Base-by-base conservation (phyloP, 2,888 invertebrate genomes). In the Zelleria hepariella region DNA sequence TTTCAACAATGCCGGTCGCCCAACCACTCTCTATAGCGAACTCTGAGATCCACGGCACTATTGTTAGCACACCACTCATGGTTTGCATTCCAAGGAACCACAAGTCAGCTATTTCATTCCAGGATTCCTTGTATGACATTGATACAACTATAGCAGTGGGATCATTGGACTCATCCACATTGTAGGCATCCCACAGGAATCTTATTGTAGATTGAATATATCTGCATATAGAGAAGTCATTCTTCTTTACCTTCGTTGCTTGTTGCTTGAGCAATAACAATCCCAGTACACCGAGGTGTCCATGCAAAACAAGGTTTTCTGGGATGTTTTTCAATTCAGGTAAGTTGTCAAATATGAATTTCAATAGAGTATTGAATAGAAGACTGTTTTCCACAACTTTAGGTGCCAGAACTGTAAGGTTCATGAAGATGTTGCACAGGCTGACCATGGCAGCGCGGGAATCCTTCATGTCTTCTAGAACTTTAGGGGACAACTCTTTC, bases 61-160 rank as follows among this genome's bases (percentile, higher is more conserved):
- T 91, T 20, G 95, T 92, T 49, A 97, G 81, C 0, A 96, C 93
- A 32, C 93, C 92, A 71, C 95, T 93, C 91, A 97, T 94, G 1
- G 97, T 96, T 78, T 97, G 97, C 96, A 97, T 96, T 23, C 97
- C 97, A 62, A 97, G 88, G 80, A 96, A 97, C 97, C 97, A 97
- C 15, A 97, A 84, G 73, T 97, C 97, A 75, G 94, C 94, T 61
- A 97, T 91, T 77, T 97, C 96, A 87, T 93, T 93, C 97, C 97
- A 97, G 70, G 93, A 91, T 74, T 95, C 94, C 73, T 96, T 96
- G 78, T 97, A 97, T 2, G 93, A 89, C 88, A 96, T 94, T 1
- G 96, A 92, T 0, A 97, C 95, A 2, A 96, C 95, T 61, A 97
- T 83, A 58, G 94, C 94, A 8, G 91, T 92, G 0, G 94, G 94